These are phyloP conservation scores for Meandrina meandrites DNA, from an alignment of 92 coral and sea anemone species.

Conservation along the genomic window DNA sequence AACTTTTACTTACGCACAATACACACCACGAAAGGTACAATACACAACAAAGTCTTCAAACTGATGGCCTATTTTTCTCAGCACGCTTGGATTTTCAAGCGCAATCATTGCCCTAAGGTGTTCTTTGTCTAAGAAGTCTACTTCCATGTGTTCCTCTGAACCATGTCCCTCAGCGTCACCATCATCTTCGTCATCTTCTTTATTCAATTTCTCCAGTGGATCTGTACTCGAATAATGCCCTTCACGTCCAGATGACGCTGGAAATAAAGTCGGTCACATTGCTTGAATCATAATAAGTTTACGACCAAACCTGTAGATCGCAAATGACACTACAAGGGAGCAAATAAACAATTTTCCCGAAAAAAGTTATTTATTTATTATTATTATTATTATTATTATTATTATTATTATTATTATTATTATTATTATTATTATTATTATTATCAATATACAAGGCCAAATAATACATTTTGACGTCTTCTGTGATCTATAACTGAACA, in stretches of 20 bases:
- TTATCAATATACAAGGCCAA: no score
- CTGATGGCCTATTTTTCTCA: slow-evolving; percentile 62
- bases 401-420: no score
- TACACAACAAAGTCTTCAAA: slow-evolving; percentile 65
- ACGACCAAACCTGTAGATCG: no score
- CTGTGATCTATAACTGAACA: no score
- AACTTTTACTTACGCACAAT: slow-evolving; percentile 51
- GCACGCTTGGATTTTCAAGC: not conserved
- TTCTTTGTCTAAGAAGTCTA: not conserved
- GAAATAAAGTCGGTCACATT: not conserved
- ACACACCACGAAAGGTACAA: slow-evolving; percentile 68
- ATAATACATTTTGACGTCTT: no score
- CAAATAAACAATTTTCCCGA: no score
- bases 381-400: no score
- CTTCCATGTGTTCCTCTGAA: not conserved
- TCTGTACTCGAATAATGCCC: not conserved
- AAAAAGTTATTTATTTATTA: no score
- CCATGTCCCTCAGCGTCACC: not conserved
- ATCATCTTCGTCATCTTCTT: not conserved
- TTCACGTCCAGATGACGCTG: not conserved
- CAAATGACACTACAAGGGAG: no score
- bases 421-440: no score
- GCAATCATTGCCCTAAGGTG: not conserved
- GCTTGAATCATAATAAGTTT: no score
- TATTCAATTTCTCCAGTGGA: not conserved